These are phyloP conservation scores for Chrysotoxum bicinctum DNA, from an alignment of 2,888 invertebrate species.

Conservation along the genomic window DNA sequence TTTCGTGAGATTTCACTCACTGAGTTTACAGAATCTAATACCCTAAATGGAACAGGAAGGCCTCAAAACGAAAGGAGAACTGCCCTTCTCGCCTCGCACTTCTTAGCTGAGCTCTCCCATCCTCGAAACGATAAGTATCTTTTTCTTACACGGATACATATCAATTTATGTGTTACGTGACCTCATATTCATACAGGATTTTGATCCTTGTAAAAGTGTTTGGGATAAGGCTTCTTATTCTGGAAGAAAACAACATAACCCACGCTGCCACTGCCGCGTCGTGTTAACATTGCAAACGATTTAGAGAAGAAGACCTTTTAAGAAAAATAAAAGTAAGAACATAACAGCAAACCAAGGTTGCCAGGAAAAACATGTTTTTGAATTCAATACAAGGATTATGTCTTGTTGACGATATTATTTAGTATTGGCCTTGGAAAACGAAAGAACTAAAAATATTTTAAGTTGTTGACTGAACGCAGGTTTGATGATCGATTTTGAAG, in stretches of 20 bases:
- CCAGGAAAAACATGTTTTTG: background rate
- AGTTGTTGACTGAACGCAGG: too few species aligned
- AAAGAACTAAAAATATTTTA: too few species aligned
- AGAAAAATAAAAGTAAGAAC: slow-evolving; percentile 23
- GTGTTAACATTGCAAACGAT: slow-evolving; percentile 20
- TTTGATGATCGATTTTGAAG: too few species aligned
- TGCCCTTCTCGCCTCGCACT: background rate
- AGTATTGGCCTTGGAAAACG: too few species aligned
- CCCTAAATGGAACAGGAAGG: slow-evolving; percentile 52
- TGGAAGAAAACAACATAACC: slow-evolving; percentile 55
- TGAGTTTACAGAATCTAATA: slow-evolving; percentile 58
- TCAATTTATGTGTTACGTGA: slow-evolving; percentile 73
- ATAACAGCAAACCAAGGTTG: background rate
- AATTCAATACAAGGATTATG: background rate
- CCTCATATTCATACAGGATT: slow-evolving; percentile 72
- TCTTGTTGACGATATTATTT: too few species aligned
- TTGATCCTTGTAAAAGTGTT: slow-evolving; percentile 68
- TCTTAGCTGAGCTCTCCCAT: slow-evolving; percentile 28
- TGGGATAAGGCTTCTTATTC: slow-evolving; percentile 54
- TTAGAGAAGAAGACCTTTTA: slow-evolving; percentile 46
- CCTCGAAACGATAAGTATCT: slow-evolving; percentile 71
- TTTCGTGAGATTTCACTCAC: slow-evolving; percentile 47
- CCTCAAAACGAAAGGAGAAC: slow-evolving; percentile 19
- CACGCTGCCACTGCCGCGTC: too few species aligned
- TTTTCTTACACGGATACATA: slow-evolving; percentile 71